Conservation (phyloP, 2,113 vertebrate species). For the Crotalus helleri region DNA sequence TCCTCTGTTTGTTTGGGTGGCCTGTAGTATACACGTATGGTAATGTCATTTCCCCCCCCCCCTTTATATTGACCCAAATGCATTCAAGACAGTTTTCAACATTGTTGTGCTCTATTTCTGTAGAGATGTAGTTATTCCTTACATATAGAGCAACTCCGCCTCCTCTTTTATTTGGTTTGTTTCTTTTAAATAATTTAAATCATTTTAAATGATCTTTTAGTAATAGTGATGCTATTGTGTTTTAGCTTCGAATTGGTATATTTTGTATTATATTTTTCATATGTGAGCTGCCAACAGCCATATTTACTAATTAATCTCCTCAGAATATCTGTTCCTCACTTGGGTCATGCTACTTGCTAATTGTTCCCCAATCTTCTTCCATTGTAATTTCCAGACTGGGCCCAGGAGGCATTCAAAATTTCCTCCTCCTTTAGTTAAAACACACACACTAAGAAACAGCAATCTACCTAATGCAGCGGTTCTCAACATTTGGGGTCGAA, state of each 20-base stretch:
- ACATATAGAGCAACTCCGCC: too few species aligned
- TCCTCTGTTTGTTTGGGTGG: too few species aligned
- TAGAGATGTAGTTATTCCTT: too few species aligned
- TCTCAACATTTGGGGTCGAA: too few species aligned
- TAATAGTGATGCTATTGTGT: not conserved
- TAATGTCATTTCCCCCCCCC: too few species aligned
- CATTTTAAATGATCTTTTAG: not conserved
- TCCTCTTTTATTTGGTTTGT: too few species aligned
- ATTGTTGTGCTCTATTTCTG: too few species aligned
- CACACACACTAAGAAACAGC: too few species aligned
- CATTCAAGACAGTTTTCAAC: too few species aligned
- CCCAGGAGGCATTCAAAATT: not conserved
- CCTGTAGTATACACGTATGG: too few species aligned
- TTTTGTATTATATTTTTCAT: not conserved
- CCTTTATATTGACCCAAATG: too few species aligned
- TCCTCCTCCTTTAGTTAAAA: not conserved
- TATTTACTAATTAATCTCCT: not conserved
- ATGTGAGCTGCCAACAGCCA: not conserved
- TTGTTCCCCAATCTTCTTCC: not conserved
- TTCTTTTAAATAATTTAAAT: too few species aligned
- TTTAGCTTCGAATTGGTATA: not conserved
- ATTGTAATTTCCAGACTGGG: not conserved
- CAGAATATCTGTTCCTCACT: not conserved
- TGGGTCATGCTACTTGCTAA: not conserved
- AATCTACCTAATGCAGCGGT: conserved; percentile 44